Evolutionary conservation across 64 coral and sea anemone genomes (phyloP).

Genomic region (Pachyseris speciosa): DNA sequence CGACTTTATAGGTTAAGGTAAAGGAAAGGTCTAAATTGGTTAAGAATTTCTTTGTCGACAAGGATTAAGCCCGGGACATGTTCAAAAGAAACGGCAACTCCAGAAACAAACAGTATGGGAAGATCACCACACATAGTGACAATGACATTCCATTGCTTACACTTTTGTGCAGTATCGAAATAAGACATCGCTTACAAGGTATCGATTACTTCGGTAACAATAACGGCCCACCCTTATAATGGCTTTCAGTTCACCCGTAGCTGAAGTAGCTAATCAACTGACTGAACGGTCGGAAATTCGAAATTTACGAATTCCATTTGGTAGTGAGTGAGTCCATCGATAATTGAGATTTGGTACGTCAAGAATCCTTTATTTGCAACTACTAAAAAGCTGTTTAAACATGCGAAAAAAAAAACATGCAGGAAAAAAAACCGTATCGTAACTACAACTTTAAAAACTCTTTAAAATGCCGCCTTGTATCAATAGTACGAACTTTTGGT

Average conservation of each 20-base stretch:
- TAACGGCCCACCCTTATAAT: neutral
- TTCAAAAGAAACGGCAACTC: too few relatives aligned
- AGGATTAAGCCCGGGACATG: too few relatives aligned
- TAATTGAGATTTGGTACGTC: neutral
- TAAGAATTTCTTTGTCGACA: too few relatives aligned
- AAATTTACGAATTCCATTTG: neutral
- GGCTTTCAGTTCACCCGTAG: conserved; percentile 46
- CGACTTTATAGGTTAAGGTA: too few relatives aligned
- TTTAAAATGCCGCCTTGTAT: neutral
- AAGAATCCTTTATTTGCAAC: conserved; percentile 16
- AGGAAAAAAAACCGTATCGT: too few relatives aligned
- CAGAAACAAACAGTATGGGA: too few relatives aligned
- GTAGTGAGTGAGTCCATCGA: neutral
- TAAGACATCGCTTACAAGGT: neutral
- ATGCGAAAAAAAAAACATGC: neutral
- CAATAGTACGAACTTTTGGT: neutral
- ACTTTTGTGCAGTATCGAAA: neutral
- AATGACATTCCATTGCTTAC: too few relatives aligned
- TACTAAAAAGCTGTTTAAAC: neutral
- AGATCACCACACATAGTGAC: too few relatives aligned
- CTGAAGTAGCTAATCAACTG: neutral
- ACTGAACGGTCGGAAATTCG: neutral
- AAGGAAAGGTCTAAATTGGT: too few relatives aligned
- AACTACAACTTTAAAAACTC: neutral
- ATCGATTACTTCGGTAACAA: neutral